These are phyloP conservation scores for Ophion obscuratus DNA, from an alignment of 2,888 invertebrate genomes.

Conservation along the genomic window DNA sequence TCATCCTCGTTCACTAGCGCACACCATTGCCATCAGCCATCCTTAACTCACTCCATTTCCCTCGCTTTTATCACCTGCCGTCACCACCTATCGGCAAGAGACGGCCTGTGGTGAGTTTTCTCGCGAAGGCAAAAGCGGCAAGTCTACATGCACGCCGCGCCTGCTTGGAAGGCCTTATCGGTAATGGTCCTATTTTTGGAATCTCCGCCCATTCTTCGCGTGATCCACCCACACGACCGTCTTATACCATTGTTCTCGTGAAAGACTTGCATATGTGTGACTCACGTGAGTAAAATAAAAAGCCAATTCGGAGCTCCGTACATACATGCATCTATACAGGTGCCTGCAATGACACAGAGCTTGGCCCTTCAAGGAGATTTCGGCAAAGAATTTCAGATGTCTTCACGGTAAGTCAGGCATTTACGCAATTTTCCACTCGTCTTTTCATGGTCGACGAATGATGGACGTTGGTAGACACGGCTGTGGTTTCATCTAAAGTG, in stretches of 20 bases:
- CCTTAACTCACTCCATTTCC: constrained; percentile 79
- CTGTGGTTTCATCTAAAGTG: background rate
- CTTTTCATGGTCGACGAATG: background rate
- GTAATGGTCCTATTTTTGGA: constrained; percentile 84
- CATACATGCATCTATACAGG: constrained; percentile 7
- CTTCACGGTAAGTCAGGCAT: background rate
- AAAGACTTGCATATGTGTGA: constrained; percentile 4
- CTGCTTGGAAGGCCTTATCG: constrained; percentile 80
- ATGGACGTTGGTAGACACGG: background rate
- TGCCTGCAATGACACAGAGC: background rate
- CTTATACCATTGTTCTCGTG: constrained; percentile 36
- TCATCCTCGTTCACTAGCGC: constrained; percentile 50
- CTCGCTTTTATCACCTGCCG: constrained; percentile 82
- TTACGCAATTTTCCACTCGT: background rate
- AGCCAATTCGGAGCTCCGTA: constrained; percentile 17
- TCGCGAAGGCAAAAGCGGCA: constrained; percentile 42
- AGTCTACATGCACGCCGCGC: constrained; percentile 72
- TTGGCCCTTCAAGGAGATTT: constrained; percentile 13
- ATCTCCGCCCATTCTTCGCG: constrained; percentile 83
- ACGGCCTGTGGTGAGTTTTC: constrained; percentile 43
- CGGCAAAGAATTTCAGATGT: background rate
- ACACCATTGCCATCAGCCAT: constrained; percentile 63
- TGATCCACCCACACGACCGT: constrained; percentile 76
- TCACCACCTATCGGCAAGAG: constrained; percentile 75
- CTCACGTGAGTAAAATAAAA: constrained; percentile 24